Evolutionary conservation across 2,113 vertebrate species (phyloP), one percentile per base, ranked within the genome.

Genomic region (Megaleporinus macrocephalus): DNA sequence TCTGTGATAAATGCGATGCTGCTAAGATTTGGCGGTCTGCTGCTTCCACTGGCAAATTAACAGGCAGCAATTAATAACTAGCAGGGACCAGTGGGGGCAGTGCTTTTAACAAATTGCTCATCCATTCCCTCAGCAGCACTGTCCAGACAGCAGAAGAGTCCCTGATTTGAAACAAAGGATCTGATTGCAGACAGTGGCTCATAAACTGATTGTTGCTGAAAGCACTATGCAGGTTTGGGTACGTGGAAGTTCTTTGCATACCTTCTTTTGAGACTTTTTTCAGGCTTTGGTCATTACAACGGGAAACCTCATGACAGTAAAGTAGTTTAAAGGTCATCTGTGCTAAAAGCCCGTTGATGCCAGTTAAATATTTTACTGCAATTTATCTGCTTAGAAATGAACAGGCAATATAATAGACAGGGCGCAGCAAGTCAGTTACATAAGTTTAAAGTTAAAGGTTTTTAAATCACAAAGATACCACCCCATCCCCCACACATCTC

Each of bases 41-140:
- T 94, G 91, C 91, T 57, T 57, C 41, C 94, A 93, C 90, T 89
- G 93, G 91, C 91, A 95, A 95, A 95, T 96, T 96, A 97, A 96
- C 93, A 91, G 92, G 91, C 93, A 94, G 92, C 90, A 95, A 94
- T 95, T 95, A 96, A 94, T 94, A 96, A 96, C 93, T 93, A 94
- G 94, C 93, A 94, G 94, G 90, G 76, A 95, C 91, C 87, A 92
- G 57, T 92, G 93, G 95, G 94, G 91, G 73, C 92, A 93, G 94
- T 92, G 92, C 90, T 90, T 92, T 94, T 95, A 95, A 95, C 92
- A 87, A 94, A 95, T 92, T 94, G 90, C 91, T 93, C 88, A 88
- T 93, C 91, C 84, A 81, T 84, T 86, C 89, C 90, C 93, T 93
- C 91, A 85, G 87, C 90, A 84, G 84, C 90, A 81, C 87, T 88